Conservation (phyloP, 2,797 vertebrate genomes). For the Rhodeus uyekii region DNA sequence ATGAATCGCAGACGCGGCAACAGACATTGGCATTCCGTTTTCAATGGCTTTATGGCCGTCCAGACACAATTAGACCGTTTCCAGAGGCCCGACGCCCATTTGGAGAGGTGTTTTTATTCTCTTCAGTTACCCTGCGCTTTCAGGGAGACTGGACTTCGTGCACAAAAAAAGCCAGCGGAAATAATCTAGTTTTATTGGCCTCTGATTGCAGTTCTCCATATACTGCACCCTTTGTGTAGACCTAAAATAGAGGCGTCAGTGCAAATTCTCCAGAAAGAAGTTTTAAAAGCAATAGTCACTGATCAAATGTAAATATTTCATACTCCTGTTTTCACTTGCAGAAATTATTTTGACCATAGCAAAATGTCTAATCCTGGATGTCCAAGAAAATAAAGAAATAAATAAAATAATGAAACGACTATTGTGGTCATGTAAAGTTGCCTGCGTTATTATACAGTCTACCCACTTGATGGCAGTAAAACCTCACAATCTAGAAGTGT, state of each 20-base stretch:
- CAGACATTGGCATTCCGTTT: conserved; percentile 87
- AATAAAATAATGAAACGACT: neutral
- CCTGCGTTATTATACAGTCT: neutral
- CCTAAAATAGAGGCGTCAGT: conserved; percentile 1
- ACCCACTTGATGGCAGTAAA: conserved; percentile 51
- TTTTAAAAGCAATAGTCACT: neutral
- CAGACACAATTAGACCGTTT: conserved; percentile 85
- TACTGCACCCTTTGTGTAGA: conserved; percentile 73
- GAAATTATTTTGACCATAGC: neutral
- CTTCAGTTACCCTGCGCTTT: conserved; percentile 83
- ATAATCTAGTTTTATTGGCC: conserved; percentile 91
- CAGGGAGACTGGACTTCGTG: conserved; percentile 75
- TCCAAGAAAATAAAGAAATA: too few species aligned
- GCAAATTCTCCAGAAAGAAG: neutral
- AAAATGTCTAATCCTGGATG: neutral
- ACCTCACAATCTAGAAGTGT: neutral
- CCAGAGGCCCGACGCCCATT: conserved; percentile 82
- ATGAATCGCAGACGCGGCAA: conserved; percentile 83
- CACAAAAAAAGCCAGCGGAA: conserved; percentile 90
- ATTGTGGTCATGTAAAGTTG: neutral
- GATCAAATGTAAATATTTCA: neutral
- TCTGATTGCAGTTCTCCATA: conserved; percentile 72
- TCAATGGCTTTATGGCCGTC: conserved; percentile 96
- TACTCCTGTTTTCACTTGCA: neutral
- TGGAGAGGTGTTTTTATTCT: conserved; percentile 85